Evolutionary conservation across 2,113 vertebrate species (phyloP).

Genomic region (Entosphenus tridentatus): DNA sequence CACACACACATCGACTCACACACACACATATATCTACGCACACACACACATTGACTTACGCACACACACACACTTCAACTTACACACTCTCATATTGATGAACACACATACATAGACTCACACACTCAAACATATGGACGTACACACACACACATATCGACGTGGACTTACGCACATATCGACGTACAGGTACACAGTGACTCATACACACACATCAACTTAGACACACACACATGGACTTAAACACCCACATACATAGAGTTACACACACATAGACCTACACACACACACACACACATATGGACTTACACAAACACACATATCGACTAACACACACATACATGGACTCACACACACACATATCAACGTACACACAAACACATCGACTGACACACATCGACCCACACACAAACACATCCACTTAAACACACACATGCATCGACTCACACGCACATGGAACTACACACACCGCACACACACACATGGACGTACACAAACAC

Average conservation of each 20-base stretch:
- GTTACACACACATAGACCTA: neutral
- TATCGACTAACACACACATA: too few species aligned
- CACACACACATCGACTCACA: neutral
- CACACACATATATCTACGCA: conserved; percentile 1
- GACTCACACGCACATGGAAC: too few species aligned
- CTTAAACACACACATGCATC: too few species aligned
- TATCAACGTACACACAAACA: too few species aligned
- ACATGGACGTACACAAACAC: too few species aligned
- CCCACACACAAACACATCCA: too few species aligned
- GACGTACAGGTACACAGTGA: neutral
- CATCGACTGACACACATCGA: too few species aligned
- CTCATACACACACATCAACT: neutral
- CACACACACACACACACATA: neutral
- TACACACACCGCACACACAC: too few species aligned
- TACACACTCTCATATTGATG: neutral
- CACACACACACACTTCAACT: neutral
- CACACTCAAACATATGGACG: neutral
- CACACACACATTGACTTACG: neutral
- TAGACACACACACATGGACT: neutral
- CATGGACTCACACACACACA: too few species aligned
- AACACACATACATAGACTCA: neutral
- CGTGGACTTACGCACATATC: neutral
- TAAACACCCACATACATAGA: neutral
- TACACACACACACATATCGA: neutral
- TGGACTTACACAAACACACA: neutral